These are phyloP conservation scores for Mesitornis unicolor DNA, from an alignment of 2,113 vertebrate genomes.

Conservation along the genomic window DNA sequence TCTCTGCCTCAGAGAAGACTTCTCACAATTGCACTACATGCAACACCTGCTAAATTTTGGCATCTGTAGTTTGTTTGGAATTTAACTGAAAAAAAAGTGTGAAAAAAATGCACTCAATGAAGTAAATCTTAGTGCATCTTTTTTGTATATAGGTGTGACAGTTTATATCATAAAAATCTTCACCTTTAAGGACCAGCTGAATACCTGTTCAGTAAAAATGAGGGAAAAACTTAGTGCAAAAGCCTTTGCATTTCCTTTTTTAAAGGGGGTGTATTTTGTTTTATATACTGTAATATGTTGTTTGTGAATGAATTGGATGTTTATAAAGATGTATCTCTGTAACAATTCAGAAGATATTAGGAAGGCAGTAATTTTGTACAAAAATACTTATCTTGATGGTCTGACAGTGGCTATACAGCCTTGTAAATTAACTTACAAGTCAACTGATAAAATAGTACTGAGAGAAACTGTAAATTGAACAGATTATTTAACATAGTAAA, in stretches of 20 bases:
- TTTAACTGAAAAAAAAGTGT: not conserved
- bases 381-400: not conserved
- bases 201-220: rapidly evolving
- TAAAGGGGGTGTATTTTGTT: not conserved
- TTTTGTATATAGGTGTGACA: not conserved
- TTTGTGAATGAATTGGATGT: not conserved
- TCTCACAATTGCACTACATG: not conserved
- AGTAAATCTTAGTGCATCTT: not conserved
- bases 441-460: not conserved
- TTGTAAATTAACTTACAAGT: constrained; percentile 66
- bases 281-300: not conserved
- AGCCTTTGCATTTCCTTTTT: not conserved
- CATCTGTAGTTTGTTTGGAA: not conserved
- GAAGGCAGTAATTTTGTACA: not conserved
- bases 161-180: not conserved
- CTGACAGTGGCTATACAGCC: not conserved
- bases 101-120: not conserved
- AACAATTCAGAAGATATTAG: not conserved
- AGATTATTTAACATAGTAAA: constrained; percentile 41
- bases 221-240: rapidly evolving
- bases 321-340: not conserved
- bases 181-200: not conserved
- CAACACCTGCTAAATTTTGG: not conserved
- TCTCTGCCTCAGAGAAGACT: not conserved
- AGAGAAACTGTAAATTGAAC: not conserved